Conservation (phyloP, 2,113 vertebrate species). For the Lampris incognitus region DNA sequence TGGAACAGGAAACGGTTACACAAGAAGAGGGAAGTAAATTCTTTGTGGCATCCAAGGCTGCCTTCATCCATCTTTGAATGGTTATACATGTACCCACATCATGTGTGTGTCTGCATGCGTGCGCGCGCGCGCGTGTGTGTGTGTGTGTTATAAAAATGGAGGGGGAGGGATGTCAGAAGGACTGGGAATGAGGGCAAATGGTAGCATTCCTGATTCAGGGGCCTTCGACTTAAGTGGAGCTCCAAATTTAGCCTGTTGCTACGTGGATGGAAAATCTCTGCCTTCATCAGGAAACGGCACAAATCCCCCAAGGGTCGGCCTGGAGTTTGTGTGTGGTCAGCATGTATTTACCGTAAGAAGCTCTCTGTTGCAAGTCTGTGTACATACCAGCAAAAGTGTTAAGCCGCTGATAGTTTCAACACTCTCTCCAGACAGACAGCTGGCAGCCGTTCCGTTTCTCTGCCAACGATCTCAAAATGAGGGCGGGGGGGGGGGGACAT, state of each 20-base stretch:
- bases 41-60: slow-evolving; percentile 24
- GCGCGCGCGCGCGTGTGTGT: slow-evolving; percentile 12
- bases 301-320: slow-evolving; percentile 35
- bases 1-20: slow-evolving; percentile 75
- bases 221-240: slow-evolving; percentile 56
- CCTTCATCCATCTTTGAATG: slow-evolving; percentile 25
- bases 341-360: slow-evolving; percentile 53
- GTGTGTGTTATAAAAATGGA: slow-evolving; percentile 2
- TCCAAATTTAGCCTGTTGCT: slow-evolving; percentile 78
- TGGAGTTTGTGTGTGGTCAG: slow-evolving; percentile 51
- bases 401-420: slow-evolving; percentile 42
- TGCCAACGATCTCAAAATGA: slow-evolving; percentile 7
- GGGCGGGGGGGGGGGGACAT: too few species aligned
- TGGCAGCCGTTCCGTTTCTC: slow-evolving; percentile 4
- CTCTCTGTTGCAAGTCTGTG: slow-evolving; percentile 43
- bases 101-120: slow-evolving; percentile 31
- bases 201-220: slow-evolving; percentile 70
- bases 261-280: slow-evolving; percentile 65
- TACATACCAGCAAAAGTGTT: slow-evolving; percentile 58
- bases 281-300: slow-evolving; percentile 72
- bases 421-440: not conserved
- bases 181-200: slow-evolving; percentile 72
- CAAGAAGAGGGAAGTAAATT: slow-evolving; percentile 63
- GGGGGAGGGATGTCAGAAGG: slow-evolving; percentile 49
- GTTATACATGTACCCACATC: not conserved